Evolutionary conservation across 1,140 invertebrate species (phyloP).

Genomic region (Steinernema feltiae): DNA sequence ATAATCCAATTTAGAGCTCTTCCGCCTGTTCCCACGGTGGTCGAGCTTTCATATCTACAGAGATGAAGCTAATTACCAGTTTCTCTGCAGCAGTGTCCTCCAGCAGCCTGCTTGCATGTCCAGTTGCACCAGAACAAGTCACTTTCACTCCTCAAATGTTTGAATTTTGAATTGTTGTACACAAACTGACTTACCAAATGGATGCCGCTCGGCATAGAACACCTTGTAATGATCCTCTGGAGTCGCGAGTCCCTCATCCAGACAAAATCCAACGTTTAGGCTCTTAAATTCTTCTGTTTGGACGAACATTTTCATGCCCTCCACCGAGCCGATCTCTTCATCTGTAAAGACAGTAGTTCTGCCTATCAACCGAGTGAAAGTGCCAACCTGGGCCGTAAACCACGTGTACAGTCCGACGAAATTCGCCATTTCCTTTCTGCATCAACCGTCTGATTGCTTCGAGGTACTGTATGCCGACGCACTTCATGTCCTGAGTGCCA

Average conservation of each 20-base stretch:
- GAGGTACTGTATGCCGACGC: slow-evolving; percentile 63
- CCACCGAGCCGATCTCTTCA: slow-evolving; percentile 80
- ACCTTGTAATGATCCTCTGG: slow-evolving; percentile 65
- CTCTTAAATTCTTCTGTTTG: slow-evolving; percentile 70
- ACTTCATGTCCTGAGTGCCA: slow-evolving; percentile 79
- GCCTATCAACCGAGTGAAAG: slow-evolving; percentile 7
- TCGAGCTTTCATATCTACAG: too few species aligned
- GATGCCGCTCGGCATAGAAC: slow-evolving; percentile 71
- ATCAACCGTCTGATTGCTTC: slow-evolving; percentile 71
- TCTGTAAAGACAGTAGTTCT: slow-evolving; percentile 63
- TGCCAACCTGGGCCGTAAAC: slow-evolving; percentile 73
- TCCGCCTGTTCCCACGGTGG: too few species aligned
- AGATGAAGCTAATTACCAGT: too few species aligned
- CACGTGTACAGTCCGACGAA: slow-evolving; percentile 68
- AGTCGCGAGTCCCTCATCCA: slow-evolving; percentile 72
- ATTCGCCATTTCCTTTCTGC: slow-evolving; percentile 60
- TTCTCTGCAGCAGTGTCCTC: slow-evolving; percentile 79
- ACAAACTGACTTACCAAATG: slow-evolving; percentile 61
- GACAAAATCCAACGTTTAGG: slow-evolving; percentile 77
- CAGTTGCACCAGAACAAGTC: slow-evolving; percentile 72
- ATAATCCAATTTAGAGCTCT: too few species aligned
- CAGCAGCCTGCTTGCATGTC: slow-evolving; percentile 77
- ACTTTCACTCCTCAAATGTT: slow-evolving; percentile 63
- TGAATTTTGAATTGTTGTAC: background rate
- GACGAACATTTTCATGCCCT: slow-evolving; percentile 78